Evolutionary conservation across 2,797 vertebrate genomes (phyloP), one percentile per base, ranked within the genome.

Genomic region (Scolopax rusticola): DNA sequence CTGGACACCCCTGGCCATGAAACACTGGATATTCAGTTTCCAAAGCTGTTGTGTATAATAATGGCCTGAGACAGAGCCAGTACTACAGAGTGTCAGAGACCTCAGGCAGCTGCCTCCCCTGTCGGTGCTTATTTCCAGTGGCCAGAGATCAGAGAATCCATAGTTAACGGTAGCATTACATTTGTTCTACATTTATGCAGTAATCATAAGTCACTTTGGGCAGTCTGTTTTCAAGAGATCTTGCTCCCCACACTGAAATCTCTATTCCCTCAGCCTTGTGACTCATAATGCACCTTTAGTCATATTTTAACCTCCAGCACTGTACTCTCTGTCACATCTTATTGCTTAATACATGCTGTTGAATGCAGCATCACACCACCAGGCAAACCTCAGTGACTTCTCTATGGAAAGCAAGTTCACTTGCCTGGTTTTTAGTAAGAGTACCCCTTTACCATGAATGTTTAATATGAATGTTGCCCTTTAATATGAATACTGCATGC

Each of bases 241-340:
- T 95, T 88, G 56, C 50, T 96, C 40, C 77, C 45, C 40, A 43
- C 51, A 38, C 63, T 82, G 74, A 95, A 94, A 84, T 96, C 84
- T 96, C 87, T 94, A 41, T 89, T 96, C 56, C 53, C 43, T 92
- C 84, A 97, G 64, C 93, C 94, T 96, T 88, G 86, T 96, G 96
- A 93, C 84, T 97, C 93, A 87, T 82, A 93, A 89, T 84, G 64
- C 79, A 94, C 93, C 81, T 96, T 96, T 87, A 96, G 83, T 94
- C 81, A 91, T 96, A 82, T 82, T 95, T 97, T 96, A 94, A 94
- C 95, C 90, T 95, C 97, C 93, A 93, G n/a, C 81, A 67, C 54
- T 86, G 67, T 75, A 79, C 63, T 71, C 30, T 51, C 71, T 92
- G 79, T 93, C 92, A 93, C 79, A 82, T 89, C 89, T 94, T 93